Base-by-base conservation (phyloP, 2,888 invertebrate genomes). In the Mythimna loreyi region DNA sequence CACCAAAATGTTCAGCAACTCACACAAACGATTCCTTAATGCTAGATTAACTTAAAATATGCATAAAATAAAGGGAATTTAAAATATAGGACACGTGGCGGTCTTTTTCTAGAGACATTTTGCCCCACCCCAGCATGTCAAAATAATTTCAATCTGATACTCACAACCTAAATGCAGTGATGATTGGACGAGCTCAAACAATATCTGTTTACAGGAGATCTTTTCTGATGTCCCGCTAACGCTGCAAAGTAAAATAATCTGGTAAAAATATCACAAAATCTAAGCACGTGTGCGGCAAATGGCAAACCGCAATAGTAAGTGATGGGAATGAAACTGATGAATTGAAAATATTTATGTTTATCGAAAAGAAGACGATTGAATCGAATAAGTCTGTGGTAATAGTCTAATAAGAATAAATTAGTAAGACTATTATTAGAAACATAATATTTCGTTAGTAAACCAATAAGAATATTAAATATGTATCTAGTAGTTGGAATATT, bases 231-330 rank as follows among this genome's bases (percentile, higher is more conserved):
- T 82, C 85, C 86, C 85, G 87, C 78, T 86, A 87, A 87, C 86
- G 89, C 89, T 91, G 91, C 86, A 93, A 94, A 91, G 85, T 90
- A 91, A 91, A 92, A 87, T 90, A 90, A 90, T 90, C 92, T 86
- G 88, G 86, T 92, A 93, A 94, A 94, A 94, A 94, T 95, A 94
- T 94, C 93, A 94, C 94, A 95, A 95, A 93, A 90, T 90, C 91
- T 90, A 92, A 93, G 95, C 95, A 96, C 96, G 94, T 96, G 96
- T 95, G 94, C 95, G 94, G 94, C 93, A 91, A 93, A 93, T 92
- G 92, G 93, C 92, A 94, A 94, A 93, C 93, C 91, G 94, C 93
- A 94, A 89, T 90, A 91, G 87, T 72, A 66, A 75, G 78, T 78
- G 78, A 71, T 72, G 74, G 25, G 63, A 72, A 61, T n/a, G 25